These are phyloP conservation scores for Brachionus koreanus DNA, from an alignment of 1,140 invertebrate species.

Conservation along the genomic window DNA sequence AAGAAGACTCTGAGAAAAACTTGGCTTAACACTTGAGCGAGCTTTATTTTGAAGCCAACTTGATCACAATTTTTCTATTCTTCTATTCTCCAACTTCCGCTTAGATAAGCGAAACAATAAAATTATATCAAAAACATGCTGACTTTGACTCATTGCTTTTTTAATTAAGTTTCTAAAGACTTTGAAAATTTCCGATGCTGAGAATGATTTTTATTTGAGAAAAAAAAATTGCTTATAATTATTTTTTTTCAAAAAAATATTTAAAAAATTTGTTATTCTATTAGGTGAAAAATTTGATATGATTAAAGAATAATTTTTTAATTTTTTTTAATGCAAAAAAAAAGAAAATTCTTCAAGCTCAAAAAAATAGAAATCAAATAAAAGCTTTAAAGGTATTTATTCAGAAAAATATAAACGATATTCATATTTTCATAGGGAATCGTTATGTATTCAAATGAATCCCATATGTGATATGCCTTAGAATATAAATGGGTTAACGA, in stretches of 20 bases:
- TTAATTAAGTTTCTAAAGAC: no score
- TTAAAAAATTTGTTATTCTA: no score
- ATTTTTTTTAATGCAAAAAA: background rate
- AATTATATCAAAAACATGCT: no score
- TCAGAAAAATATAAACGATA: background rate
- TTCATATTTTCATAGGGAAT: background rate
- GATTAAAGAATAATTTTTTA: no score
- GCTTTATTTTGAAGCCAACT: background rate
- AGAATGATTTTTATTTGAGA: no score
- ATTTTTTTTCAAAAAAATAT: no score
- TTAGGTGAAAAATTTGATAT: no score
- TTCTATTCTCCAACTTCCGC: background rate
- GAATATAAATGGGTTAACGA: background rate
- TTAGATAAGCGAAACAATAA: background rate
- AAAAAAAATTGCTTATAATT: no score
- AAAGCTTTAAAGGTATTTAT: background rate
- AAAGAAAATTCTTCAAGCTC: background rate
- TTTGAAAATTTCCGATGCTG: no score
- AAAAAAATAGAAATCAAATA: background rate
- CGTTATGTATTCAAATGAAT: conserved; percentile 3
- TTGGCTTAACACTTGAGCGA: background rate
- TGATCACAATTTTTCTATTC: background rate
- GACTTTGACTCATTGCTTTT: no score
- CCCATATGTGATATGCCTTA: background rate
- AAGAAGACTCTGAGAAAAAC: background rate